Conservation (phyloP, 1,140 invertebrate species). For the Ostrea denselamellosa region DNA sequence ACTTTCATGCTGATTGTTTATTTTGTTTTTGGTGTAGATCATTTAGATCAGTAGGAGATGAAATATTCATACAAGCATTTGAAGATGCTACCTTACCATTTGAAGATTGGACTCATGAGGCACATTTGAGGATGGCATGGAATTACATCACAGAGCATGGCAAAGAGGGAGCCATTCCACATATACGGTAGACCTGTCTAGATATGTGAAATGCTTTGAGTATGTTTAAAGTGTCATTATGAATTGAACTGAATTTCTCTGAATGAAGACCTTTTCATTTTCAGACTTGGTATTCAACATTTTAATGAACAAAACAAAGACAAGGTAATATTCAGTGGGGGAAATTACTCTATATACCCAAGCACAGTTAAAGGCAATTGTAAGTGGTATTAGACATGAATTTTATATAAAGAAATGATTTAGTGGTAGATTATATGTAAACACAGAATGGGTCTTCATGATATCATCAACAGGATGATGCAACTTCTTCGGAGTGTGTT, state of each 20-base stretch:
- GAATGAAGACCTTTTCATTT: slow-evolving; percentile 51
- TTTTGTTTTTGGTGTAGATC: slow-evolving; percentile 59
- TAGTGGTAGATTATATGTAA: too few relatives aligned
- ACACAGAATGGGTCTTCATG: too few relatives aligned
- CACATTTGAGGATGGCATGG: slow-evolving; percentile 77
- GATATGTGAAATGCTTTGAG: too few relatives aligned
- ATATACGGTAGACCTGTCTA: slow-evolving; percentile 69
- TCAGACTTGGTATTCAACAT: slow-evolving; percentile 72
- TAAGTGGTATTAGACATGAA: too few relatives aligned
- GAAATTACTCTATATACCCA: not conserved
- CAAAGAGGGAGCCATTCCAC: slow-evolving; percentile 69
- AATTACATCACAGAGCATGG: slow-evolving; percentile 76
- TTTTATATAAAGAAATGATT: too few relatives aligned
- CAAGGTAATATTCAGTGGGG: slow-evolving; percentile 63
- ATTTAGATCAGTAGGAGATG: slow-evolving; percentile 76
- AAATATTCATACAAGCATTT: slow-evolving; percentile 77
- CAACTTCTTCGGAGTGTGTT: too few relatives aligned
- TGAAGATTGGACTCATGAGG: slow-evolving; percentile 77
- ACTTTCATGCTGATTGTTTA: too few relatives aligned
- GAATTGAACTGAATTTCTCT: too few relatives aligned
- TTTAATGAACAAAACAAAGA: slow-evolving; percentile 75
- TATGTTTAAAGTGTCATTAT: too few relatives aligned
- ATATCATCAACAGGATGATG: too few relatives aligned
- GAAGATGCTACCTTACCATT: slow-evolving; percentile 75
- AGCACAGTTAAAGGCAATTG: not conserved